phyloP scores from a whole-genome alignment of 2,888 invertebrate genomes.

The Tetragnatha montana region DNA sequence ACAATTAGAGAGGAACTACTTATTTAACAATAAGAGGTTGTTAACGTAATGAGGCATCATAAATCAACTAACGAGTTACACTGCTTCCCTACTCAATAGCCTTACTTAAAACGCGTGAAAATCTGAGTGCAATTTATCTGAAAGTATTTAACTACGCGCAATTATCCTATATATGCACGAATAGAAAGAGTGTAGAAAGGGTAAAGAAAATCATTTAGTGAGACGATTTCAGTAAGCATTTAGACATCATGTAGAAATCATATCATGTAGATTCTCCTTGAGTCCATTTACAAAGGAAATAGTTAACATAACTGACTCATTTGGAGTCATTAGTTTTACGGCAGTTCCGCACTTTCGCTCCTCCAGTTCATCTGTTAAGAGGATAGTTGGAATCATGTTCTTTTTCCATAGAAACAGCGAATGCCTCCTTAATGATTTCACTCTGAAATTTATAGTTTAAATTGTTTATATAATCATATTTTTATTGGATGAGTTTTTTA shows the following conservation, averaged over 20 bases:
- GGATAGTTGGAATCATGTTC: neutral
- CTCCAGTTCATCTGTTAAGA: neutral
- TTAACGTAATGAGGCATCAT: neutral
- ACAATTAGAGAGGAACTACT: too few relatives aligned
- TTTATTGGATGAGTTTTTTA: too few relatives aligned
- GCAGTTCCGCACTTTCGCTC: neutral
- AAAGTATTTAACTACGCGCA: too few relatives aligned
- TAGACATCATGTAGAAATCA: too few relatives aligned
- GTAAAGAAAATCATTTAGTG: too few relatives aligned
- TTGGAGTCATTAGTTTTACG: neutral
- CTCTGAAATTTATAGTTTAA: too few relatives aligned
- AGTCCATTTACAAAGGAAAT: neutral
- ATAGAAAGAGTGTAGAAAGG: too few relatives aligned
- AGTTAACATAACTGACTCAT: neutral
- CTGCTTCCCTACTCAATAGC: neutral
- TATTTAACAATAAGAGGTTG: neutral
- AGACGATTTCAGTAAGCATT: too few relatives aligned
- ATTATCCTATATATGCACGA: too few relatives aligned
- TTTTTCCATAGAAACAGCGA: neutral
- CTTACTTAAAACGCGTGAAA: neutral
- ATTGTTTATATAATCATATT: too few relatives aligned
- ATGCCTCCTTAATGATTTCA: too few relatives aligned
- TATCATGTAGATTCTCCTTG: neutral
- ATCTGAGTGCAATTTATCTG: neutral
- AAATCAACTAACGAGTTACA: neutral